Percentiles rank a stretch among this genome's conserved stretches.
Conservation (phyloP, 2,888 invertebrate genomes). For the Apeira syringaria region DNA sequence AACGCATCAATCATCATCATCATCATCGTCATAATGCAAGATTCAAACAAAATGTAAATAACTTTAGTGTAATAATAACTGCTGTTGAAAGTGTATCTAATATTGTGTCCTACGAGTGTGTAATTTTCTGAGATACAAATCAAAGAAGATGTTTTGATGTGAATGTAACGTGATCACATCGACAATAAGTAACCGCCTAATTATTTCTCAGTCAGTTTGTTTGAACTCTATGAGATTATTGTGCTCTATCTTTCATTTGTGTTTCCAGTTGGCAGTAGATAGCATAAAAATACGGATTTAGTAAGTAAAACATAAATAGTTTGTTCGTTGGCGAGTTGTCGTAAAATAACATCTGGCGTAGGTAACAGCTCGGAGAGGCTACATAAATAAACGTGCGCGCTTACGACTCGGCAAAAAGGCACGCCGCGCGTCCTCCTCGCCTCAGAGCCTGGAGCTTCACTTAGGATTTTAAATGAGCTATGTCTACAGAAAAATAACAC, state of each 20-base stretch:
- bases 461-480: constrained; percentile 39
- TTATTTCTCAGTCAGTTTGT: not conserved
- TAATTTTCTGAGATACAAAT: not conserved
- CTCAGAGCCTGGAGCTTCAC: constrained; percentile 24
- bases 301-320: constrained; percentile 54
- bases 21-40: constrained; percentile 42
- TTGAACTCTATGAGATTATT: not conserved
- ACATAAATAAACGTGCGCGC: constrained; percentile 77
- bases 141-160: constrained; percentile 1
- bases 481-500: constrained; percentile 24
- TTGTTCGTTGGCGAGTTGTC: constrained; percentile 68
- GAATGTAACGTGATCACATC: constrained; percentile 3
- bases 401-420: constrained; percentile 6
- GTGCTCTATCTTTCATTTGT: constrained; percentile 16
- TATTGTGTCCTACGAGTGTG: constrained; percentile 29
- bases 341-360: constrained; percentile 80
- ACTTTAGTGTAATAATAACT: constrained; percentile 37
- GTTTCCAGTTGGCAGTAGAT: constrained; percentile 21
- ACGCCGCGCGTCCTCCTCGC: not conserved
- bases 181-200: not conserved
- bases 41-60: constrained; percentile 34
- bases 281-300: constrained; percentile 38
- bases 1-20: no score
- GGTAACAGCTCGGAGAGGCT: constrained; percentile 75
- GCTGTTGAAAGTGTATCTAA: constrained; percentile 40